Conservation (phyloP, 2,797 vertebrate genomes). For the Sarcophilus harrisii region DNA sequence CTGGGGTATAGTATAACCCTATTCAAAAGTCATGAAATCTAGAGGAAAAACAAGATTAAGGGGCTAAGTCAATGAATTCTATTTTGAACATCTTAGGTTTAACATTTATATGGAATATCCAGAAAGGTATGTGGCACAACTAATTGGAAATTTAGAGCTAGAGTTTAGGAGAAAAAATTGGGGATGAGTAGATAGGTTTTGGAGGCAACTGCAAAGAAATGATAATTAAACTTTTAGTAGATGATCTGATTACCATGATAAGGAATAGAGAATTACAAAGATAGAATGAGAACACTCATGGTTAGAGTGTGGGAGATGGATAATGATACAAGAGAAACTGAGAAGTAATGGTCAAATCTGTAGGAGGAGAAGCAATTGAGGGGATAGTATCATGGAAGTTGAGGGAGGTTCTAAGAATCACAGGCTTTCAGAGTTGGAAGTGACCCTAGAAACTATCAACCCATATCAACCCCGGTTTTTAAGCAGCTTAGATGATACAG, state of each 20-base stretch:
- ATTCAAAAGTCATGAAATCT: not conserved
- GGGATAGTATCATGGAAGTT: not conserved
- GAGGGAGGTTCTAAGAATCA: not conserved
- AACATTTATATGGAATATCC: not conserved
- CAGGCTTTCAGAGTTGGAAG: not conserved
- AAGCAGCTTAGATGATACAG: not conserved
- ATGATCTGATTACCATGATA: not conserved
- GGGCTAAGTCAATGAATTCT: not conserved
- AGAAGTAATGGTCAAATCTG: not conserved
- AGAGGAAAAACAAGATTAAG: not conserved
- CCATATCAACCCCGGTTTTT: not conserved
- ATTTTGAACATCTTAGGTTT: too few relatives aligned
- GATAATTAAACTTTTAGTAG: not conserved
- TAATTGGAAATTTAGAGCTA: not conserved
- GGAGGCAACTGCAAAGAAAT: not conserved
- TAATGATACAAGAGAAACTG: not conserved
- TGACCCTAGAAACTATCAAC: not conserved
- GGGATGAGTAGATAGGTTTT: not conserved
- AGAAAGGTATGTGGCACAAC: not conserved
- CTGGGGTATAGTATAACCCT: not conserved
- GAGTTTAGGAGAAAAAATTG: not conserved
- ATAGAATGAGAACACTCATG: not conserved
- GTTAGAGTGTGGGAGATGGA: not conserved
- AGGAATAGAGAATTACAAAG: not conserved
- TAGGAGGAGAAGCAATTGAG: not conserved